A percentile compares a stretch with the other conserved stretches of the same genome.
Conservation (phyloP, 2,888 invertebrate genomes). For the Pterostichus niger region DNA sequence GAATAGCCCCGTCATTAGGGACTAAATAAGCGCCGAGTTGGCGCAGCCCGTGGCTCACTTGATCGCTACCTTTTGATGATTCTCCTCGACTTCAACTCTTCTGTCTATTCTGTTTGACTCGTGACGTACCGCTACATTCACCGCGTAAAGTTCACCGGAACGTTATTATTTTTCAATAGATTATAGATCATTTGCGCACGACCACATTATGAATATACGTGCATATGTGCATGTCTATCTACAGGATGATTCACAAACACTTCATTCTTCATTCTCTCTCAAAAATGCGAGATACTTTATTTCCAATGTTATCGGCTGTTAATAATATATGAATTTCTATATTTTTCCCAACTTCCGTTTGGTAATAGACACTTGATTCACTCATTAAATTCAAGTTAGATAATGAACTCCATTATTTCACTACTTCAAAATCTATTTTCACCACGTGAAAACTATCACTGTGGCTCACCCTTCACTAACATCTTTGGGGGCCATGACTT, state of each 20-base stretch:
- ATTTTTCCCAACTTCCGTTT: too few species aligned
- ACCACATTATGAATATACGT: constrained; percentile 38
- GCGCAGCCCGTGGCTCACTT: constrained; percentile 38
- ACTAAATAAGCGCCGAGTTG: constrained; percentile 47
- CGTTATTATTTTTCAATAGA: constrained; percentile 55
- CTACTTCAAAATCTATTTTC: too few species aligned
- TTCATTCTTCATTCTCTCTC: too few species aligned
- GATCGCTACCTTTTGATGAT: constrained; percentile 52
- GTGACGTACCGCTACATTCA: constrained; percentile 41
- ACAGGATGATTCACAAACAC: constrained; percentile 9
- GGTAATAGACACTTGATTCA: too few species aligned
- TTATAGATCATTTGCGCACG: constrained; percentile 59
- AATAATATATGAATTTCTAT: too few species aligned
- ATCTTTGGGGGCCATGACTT: too few species aligned
- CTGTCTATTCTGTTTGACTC: constrained; percentile 30
- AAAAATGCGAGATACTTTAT: too few species aligned
- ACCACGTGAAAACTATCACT: too few species aligned
- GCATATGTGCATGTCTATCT: constrained; percentile 15
- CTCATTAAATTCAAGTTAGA: too few species aligned
- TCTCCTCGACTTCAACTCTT: not conserved
- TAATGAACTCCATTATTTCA: too few species aligned
- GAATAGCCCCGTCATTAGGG: constrained; percentile 49
- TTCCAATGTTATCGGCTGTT: too few species aligned
- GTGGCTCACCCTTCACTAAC: too few species aligned
- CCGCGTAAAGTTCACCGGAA: constrained; percentile 59